Conservation (phyloP, 2,113 vertebrate genomes). For the Rhinoderma darwinii region DNA sequence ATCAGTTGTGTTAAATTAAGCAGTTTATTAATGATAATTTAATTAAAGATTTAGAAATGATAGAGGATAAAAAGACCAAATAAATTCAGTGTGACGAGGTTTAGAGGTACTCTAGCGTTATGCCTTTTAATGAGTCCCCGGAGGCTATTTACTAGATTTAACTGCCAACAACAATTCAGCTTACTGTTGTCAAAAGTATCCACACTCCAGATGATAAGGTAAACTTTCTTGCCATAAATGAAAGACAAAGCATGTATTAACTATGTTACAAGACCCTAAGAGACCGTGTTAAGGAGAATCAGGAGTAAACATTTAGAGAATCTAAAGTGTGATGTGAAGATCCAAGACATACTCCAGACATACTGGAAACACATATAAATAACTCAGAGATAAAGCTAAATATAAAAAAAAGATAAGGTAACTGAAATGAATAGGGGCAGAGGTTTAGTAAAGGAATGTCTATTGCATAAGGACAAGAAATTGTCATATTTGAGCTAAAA, state of each 20-base stretch:
- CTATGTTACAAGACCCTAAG: background rate
- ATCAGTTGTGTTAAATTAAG: conserved; percentile 61
- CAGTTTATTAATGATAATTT: conserved; percentile 61
- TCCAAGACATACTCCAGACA: background rate
- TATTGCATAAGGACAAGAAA: too few species aligned
- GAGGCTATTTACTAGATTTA: conserved; percentile 63
- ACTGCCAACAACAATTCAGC: conserved; percentile 63
- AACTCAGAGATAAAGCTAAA: background rate
- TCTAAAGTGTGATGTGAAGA: background rate
- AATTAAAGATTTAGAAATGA: conserved; percentile 67
- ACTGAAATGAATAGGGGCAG: background rate
- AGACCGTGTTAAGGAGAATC: background rate
- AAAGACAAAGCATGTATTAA: background rate
- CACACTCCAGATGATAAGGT: conserved; percentile 22
- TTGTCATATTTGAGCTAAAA: too few species aligned
- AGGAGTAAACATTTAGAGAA: background rate
- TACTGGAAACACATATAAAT: background rate
- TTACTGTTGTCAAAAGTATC: conserved; percentile 40
- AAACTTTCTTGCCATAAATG: conserved; percentile 55
- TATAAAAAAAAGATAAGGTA: background rate
- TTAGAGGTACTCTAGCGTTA: conserved; percentile 62
- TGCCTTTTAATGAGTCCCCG: conserved; percentile 71
- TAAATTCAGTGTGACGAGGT: conserved; percentile 64
- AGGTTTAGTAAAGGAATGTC: background rate
- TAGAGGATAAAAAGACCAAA: conserved; percentile 63